Evolutionary conservation across 2,113 vertebrate species (phyloP).

Genomic region (Geothlypis trichas): DNA sequence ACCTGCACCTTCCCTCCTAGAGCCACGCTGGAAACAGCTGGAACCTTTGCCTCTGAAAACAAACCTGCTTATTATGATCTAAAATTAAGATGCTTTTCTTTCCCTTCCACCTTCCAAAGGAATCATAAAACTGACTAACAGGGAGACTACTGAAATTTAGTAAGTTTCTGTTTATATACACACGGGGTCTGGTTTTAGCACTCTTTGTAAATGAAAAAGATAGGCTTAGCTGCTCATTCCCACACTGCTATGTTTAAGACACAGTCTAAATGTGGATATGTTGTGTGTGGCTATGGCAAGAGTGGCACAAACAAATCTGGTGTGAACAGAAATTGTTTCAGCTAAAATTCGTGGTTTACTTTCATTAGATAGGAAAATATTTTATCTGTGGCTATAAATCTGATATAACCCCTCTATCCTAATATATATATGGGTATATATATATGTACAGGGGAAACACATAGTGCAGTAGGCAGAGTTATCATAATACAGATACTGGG

Average conservation of each 20-base stretch:
- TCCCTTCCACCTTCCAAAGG: conserved; percentile 5
- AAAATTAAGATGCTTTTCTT: conserved; percentile 57
- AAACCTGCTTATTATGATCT: conserved; percentile 51
- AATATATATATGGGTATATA: not conserved
- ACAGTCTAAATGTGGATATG: not conserved
- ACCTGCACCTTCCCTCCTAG: conserved; percentile 1
- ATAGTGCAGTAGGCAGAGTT: not conserved
- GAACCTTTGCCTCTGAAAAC: conserved; percentile 35
- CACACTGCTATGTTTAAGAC: not conserved
- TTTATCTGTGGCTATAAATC: not conserved
- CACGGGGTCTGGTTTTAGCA: not conserved
- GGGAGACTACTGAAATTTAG: not conserved
- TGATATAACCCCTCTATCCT: not conserved
- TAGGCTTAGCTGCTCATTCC: not conserved
- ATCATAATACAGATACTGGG: not conserved
- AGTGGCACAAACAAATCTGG: not conserved
- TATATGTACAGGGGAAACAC: not conserved
- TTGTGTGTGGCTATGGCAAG: not conserved
- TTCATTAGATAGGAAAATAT: not conserved
- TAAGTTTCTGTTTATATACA: conserved; percentile 30
- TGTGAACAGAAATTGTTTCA: not conserved
- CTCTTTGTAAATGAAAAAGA: not conserved
- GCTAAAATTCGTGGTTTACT: not conserved
- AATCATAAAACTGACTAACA: not conserved
- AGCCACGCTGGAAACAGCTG: not conserved